These are phyloP conservation scores for Ectemnius continuus DNA, from an alignment of 2,888 invertebrate genomes.

Conservation along the genomic window DNA sequence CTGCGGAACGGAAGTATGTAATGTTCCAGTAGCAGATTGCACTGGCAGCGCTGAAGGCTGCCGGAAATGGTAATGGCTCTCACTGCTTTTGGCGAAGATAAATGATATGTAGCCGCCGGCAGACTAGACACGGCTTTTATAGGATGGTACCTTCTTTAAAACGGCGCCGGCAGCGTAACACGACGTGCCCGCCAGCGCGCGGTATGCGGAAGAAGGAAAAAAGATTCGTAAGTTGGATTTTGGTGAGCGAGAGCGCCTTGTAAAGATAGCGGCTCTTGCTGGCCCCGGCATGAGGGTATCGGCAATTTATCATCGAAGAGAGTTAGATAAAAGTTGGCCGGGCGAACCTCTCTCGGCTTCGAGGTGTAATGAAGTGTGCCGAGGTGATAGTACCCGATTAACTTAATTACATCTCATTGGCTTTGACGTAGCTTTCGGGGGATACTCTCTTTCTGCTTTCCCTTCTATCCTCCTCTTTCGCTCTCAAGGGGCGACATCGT, in stretches of 20 bases:
- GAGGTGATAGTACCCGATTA: constrained; percentile 69
- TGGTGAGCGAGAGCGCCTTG: constrained; percentile 16
- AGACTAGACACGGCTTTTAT: too few species aligned
- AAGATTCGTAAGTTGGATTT: constrained; percentile 35
- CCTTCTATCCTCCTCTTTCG: background rate
- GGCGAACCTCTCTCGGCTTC: constrained; percentile 33
- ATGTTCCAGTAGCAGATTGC: too few species aligned
- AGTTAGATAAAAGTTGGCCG: constrained; percentile 67
- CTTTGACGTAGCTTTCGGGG: constrained; percentile 57
- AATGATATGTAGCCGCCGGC: too few species aligned
- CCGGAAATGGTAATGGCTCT: too few species aligned
- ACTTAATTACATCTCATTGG: constrained; percentile 67
- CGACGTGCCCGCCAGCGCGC: too few species aligned
- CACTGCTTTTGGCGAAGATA: too few species aligned
- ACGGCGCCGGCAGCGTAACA: too few species aligned
- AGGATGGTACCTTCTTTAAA: too few species aligned
- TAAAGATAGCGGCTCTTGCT: constrained; percentile 19
- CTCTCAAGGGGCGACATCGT: constrained; percentile 15
- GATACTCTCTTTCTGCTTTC: background rate
- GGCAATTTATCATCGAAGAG: constrained; percentile 61
- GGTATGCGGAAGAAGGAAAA: constrained; percentile 5
- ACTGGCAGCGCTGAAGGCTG: too few species aligned
- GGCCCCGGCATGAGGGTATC: constrained; percentile 27
- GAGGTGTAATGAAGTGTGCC: constrained; percentile 68
- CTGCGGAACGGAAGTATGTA: too few species aligned